phyloP scores from a whole-genome alignment of 2,888 invertebrate genomes.

The Nomada hirtipes region DNA sequence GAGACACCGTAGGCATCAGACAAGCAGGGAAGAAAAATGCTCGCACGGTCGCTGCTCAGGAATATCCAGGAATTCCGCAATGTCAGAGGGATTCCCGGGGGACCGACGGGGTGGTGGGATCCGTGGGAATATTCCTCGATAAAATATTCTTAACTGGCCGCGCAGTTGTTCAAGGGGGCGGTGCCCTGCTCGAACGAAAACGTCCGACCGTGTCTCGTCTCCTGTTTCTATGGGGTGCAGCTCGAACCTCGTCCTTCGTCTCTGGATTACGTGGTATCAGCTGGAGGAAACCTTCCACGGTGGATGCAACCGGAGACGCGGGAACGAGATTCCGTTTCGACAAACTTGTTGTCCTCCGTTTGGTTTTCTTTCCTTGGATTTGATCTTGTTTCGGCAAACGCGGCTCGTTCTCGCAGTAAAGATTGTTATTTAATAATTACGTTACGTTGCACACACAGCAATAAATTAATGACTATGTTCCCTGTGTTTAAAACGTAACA shows the following conservation, averaged over 20 bases:
- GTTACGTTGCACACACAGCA: no score
- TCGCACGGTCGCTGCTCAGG: slow-evolving; percentile 32
- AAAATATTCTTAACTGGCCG: slow-evolving; percentile 73
- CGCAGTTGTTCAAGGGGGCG: slow-evolving; percentile 63
- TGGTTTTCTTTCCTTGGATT: no score
- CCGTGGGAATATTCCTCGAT: slow-evolving; percentile 71
- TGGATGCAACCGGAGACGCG: not conserved
- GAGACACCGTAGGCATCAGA: slow-evolving; percentile 14
- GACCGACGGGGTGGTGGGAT: slow-evolving; percentile 49
- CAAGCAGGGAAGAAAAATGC: slow-evolving; percentile 56
- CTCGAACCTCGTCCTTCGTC: slow-evolving; percentile 34
- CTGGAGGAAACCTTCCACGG: not conserved
- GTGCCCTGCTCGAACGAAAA: slow-evolving; percentile 19
- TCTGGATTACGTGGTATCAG: slow-evolving; percentile 29
- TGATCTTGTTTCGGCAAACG: no score
- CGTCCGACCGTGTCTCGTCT: slow-evolving; percentile 44
- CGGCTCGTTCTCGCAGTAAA: no score
- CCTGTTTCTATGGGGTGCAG: slow-evolving; percentile 32
- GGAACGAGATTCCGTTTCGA: slow-evolving; percentile 3
- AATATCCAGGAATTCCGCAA: slow-evolving; percentile 69
- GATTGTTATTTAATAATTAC: no score
- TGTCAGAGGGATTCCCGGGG: slow-evolving; percentile 74
- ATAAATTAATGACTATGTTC: no score
- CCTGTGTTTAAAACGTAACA: no score
- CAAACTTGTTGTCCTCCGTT: not conserved